A percentile compares a stretch with the other conserved stretches of the same genome.
Evolutionary conservation across 2,113 vertebrate species (phyloP).

Genomic region (Sturnus vulgaris): DNA sequence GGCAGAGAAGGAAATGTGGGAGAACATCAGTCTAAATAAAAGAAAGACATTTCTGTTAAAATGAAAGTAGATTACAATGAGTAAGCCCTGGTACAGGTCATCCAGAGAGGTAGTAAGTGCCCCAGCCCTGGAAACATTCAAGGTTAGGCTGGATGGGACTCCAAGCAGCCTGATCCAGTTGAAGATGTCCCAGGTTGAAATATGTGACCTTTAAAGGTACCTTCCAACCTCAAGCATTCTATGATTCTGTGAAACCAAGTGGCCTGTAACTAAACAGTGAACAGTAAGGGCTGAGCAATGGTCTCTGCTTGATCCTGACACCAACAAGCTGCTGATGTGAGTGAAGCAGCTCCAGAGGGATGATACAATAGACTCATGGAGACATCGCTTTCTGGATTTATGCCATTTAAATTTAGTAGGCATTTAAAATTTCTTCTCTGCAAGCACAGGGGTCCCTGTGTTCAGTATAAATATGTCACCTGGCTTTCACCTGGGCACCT

Average conservation of each 20-base stretch:
- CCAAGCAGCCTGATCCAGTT: background rate
- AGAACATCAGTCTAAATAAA: background rate
- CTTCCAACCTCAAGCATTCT: background rate
- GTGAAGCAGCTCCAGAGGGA: background rate
- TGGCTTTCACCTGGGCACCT: background rate
- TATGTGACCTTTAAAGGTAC: background rate
- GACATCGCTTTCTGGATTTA: background rate
- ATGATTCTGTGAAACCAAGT: background rate
- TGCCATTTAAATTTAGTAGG: background rate
- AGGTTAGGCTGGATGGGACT: background rate
- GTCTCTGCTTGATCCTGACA: background rate
- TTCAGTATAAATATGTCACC: background rate
- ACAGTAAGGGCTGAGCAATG: background rate
- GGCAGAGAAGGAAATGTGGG: background rate
- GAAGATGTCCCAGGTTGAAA: background rate
- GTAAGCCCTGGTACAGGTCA: background rate
- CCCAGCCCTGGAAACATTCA: background rate
- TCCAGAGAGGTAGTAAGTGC: background rate
- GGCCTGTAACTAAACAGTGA: background rate
- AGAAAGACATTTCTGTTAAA: background rate
- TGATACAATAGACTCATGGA: background rate
- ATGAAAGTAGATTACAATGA: background rate
- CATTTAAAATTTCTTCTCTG: background rate
- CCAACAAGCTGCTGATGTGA: background rate
- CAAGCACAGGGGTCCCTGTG: background rate